Base-by-base conservation (phyloP, 1,140 invertebrate genomes). In the Hyphantria cunea region DNA sequence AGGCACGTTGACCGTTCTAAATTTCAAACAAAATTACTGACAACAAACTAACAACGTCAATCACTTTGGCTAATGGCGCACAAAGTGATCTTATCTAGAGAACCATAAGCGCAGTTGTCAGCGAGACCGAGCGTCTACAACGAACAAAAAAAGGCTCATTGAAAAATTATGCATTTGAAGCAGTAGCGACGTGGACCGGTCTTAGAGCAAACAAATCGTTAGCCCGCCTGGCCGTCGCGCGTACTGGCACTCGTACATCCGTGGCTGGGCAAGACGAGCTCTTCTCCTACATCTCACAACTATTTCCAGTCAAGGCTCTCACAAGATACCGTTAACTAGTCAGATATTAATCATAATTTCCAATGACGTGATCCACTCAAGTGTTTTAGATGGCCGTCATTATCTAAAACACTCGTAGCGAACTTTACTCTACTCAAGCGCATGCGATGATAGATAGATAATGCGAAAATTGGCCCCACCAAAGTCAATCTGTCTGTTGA, bases 21-120 rank as follows among this genome's bases (percentile, higher is more conserved):
- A 82, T 86, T 82, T 87, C 84, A 87, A 90, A 90, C 80, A 86
- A 84, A 88, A 88, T 88, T 85, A 90, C 84, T 86, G 76, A 83
- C 84, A 88, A 90, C 79, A 83, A 81, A 83, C 82, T 74, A 82
- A 80, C 82, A 76, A 80, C 85, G 87, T 90, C 85, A 87, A 87
- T 90, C 85, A 88, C 76, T 82, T 81, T 78, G 74, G 82, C 85
- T 88, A 88, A 90, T 90, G 84, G 85, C 70, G 70, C 68, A 77
- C 81, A 79, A 76, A 72, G 66, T 64, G 87, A 90, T 90, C 48
- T 76, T 90, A 90, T 88, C 87, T 65, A 51, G 11, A 39, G 66
- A 70, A 45, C 78, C 82, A 80, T 84, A 86, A 82, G 82, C 80
- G 72, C 66, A 62, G 77, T 83, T 84, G 84, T 86, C 84, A 87